Base-by-base conservation (phyloP, 2,113 vertebrate species). In the Arenaria interpres region DNA sequence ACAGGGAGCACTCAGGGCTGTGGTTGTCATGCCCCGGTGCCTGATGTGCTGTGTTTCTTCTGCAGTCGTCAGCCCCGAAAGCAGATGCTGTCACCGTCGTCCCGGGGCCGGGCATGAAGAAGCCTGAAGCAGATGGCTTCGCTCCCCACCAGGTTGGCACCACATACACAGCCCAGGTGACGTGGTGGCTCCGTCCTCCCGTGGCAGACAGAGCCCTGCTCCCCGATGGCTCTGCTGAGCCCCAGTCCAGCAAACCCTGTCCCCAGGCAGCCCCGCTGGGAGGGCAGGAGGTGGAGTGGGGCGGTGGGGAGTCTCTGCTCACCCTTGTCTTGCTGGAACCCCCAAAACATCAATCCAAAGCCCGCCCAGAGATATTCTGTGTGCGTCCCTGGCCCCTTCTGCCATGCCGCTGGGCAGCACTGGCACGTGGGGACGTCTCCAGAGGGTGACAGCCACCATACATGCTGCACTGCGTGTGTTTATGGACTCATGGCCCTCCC, bases 91-190 rank as follows among this genome's bases (percentile, higher is more conserved):
- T 92, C 88, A 82, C 92, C 1, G 14, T 91, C 7, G 33, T 92
- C 66, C 96, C 79, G n/a, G 92, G 90, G 66, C 94, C 72, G 2
- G 96, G 95, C 27, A 13, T 82, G 67, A 98, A 98, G 97, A 98
- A 98, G 91, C 81, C 97, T 0, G 97, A 98, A 93, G 93, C 95
- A 4, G 98, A 98, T 5, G 53, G 92, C 43, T 92, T 95, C 1
- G 2, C 97, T 73, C 95, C 97, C 62, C 97, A 94, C 32, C 91
- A 30, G 91, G 71, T 96, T 35, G 43, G 83, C 66, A 69, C 93
- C 75, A 60, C 74, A 66, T 97, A 97, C 5, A 12, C 41, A 12
- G 60, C 82, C 41, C 97, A 98, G 98, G 97, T 98, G 97, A 97
- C 1, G 3, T 27, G 25, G 14, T 56, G 48, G 30, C 74, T 86